Base-by-base conservation (phyloP, 2,888 invertebrate species). In the Drosophila austrosaltans region DNA sequence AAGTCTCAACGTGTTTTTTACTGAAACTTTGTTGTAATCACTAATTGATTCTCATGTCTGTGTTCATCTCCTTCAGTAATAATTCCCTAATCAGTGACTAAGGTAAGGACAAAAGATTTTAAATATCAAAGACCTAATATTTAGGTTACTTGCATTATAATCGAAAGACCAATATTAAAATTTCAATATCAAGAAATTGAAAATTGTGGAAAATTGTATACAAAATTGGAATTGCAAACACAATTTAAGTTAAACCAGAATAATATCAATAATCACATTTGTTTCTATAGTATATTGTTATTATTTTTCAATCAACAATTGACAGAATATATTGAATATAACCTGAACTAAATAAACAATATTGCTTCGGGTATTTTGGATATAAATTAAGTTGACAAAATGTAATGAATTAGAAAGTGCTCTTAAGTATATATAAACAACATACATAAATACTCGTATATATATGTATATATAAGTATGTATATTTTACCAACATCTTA, bases 401-500 rank as follows among this genome's bases (percentile, higher is more conserved):
- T 22, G 10, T 22, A 12, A 25, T 48, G 48, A 25, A 22, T 12
- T 48, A 22, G 12, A 16, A 48, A 48, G 6, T 48, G 25, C 10
- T 25, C 48, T n/a, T n/a, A n/a, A n/a, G n/a, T n/a, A n/a, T 36
- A 20, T 12, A 12, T 12, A 57, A 16, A 16, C 16, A 16, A 16
- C 0, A 16, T 16, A 16, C 16, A 16, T 16, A 16, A 16, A 16
- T 16, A 16, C 25, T 48, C 12, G 25, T 5, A 7, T 36, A 20
- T 12, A 12, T 12, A 57, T 20, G 70, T 63, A 44, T 53, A 64
- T 78, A 76, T 72, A 16, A 16, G 69, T 64, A 61, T 72, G 56
- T 72, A 75, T 72, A 76, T 71, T 69, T 66, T 68, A 66, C 63
- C 62, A 66, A 58, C 66, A 67, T 65, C 65, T 66, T 62, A 71